Evolutionary conservation across 2,888 invertebrate species (phyloP).

Genomic region (Folsomia candida): DNA sequence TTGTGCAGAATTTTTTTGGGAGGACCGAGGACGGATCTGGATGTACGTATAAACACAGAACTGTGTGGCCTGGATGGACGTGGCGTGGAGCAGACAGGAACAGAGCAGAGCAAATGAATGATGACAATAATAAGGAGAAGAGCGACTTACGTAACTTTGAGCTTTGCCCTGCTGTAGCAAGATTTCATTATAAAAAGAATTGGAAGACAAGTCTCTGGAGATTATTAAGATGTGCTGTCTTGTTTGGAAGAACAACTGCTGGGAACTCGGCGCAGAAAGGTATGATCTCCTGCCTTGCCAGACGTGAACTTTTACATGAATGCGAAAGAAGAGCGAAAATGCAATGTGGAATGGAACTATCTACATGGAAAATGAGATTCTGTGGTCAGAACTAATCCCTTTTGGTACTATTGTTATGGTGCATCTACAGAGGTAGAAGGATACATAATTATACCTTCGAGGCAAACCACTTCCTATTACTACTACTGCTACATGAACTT

Average conservation of each 20-base stretch:
- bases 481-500: background rate
- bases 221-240: background rate
- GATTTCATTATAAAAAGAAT: conserved; percentile 27
- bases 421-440: background rate
- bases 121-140: background rate
- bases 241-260: background rate
- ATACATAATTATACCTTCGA: conserved; percentile 24
- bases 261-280: background rate
- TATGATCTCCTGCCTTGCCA: background rate
- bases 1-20: background rate
- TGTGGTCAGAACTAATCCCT: conserved; percentile 11
- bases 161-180: conserved; percentile 43
- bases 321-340: background rate
- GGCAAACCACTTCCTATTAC: conserved; percentile 38
- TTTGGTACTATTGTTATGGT: conserved; percentile 6
- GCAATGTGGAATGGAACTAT: conserved; percentile 9
- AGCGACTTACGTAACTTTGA: conserved; percentile 41
- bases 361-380: conserved; percentile 15
- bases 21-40: background rate
- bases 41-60: background rate
- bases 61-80: background rate
- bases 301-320: background rate
- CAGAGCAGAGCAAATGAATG: background rate
- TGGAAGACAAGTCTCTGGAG: background rate
- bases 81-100: background rate